A percentile compares a stretch with the other conserved stretches of the same genome.
Conservation (phyloP, 2,888 invertebrate species). For the Cataglyphis altisquamis region DNA sequence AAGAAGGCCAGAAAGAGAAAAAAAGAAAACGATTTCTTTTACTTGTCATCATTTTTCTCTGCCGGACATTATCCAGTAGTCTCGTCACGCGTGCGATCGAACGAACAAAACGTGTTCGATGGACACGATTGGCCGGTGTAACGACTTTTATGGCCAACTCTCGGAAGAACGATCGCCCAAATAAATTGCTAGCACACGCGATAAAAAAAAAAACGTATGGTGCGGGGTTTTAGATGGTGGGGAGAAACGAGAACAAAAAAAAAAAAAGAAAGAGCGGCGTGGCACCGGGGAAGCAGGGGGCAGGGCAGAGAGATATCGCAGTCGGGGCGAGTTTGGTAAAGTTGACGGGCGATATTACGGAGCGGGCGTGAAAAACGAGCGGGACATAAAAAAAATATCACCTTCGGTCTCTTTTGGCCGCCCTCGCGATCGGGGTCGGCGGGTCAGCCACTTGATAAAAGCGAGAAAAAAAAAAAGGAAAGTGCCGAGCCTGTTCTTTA, state of each 20-base stretch:
- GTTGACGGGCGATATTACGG: conserved; percentile 69
- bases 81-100: conserved; percentile 52
- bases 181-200: conserved; percentile 67
- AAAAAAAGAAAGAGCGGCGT: not conserved
- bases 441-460: conserved; percentile 56
- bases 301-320: conserved; percentile 22
- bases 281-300: not conserved
- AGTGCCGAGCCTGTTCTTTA: not conserved
- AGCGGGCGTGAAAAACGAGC: conserved; percentile 65
- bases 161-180: conserved; percentile 73
- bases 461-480: not conserved
- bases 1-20: not conserved
- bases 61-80: conserved; percentile 37
- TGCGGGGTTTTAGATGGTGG: conserved; percentile 8
- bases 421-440: conserved; percentile 29
- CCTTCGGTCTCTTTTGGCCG: conserved; percentile 27
- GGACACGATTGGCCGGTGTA: conserved; percentile 60
- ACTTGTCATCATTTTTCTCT: conserved; percentile 27
- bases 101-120: conserved; percentile 60
- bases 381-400: conserved; percentile 41
- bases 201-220: conserved; percentile 66
- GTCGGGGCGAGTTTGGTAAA: conserved; percentile 64
- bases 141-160: conserved; percentile 72
- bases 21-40: conserved; percentile 23
- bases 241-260: not conserved